A percentile compares a stretch with the other conserved stretches of the same genome.
These are phyloP conservation scores for Ennomos erosarius DNA, from an alignment of 2,888 invertebrate species.

Conservation along the genomic window DNA sequence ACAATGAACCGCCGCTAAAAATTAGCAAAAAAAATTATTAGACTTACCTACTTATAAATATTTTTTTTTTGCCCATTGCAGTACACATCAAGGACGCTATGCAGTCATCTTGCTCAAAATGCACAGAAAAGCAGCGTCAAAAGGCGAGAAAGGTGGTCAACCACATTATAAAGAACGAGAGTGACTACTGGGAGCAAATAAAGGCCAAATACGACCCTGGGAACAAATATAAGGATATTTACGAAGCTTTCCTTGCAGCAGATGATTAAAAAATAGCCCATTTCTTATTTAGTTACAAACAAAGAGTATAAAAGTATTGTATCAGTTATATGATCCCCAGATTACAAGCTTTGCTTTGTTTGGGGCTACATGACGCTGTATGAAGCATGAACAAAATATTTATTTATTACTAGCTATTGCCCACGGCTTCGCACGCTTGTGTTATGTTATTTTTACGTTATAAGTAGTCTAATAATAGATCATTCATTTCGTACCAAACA, in stretches of 20 bases:
- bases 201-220: conserved; percentile 89
- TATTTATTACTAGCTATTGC: no score
- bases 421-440: no score
- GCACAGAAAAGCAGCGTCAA: conserved; percentile 87
- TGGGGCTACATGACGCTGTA: no score
- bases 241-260: conserved; percentile 74
- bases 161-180: conserved; percentile 87
- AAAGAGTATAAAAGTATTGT: not conserved
- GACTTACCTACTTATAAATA: no score
- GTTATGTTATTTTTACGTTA: no score
- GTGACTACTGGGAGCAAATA: conserved; percentile 87
- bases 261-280: conserved; percentile 42
- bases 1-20: no score
- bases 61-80: conserved; percentile 57
- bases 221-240: conserved; percentile 85
- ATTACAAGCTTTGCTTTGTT: no score
- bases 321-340: not conserved
- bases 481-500: no score
- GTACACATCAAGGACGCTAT: conserved; percentile 88
- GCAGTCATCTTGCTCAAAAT: conserved; percentile 87
- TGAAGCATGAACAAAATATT: no score
- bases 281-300: no score
- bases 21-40: no score
- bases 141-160: conserved; percentile 88
- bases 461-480: no score